Percentiles rank a stretch among this genome's conserved stretches.
Conservation (phyloP, 2,113 vertebrate species). For the Dinomys branickii region DNA sequence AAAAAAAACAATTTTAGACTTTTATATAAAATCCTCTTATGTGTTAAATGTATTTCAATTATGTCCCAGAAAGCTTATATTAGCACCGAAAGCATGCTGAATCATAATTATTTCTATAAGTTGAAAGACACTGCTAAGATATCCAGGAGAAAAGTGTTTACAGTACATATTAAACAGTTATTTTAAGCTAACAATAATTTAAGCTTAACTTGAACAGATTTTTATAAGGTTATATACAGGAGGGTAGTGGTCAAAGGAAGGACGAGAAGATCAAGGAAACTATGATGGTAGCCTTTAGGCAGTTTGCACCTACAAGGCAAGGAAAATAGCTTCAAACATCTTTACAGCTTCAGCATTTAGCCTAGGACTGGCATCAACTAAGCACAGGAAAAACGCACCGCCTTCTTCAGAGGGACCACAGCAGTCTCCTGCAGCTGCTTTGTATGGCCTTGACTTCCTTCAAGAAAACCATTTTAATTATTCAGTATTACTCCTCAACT, state of each 20-base stretch:
- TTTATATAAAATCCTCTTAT: constrained; percentile 48
- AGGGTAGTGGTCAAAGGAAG: constrained; percentile 18
- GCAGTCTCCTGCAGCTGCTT: fast-evolving
- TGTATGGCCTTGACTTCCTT: not conserved
- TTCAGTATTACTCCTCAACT: not conserved
- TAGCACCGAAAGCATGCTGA: constrained; percentile 34
- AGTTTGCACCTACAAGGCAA: constrained; percentile 29
- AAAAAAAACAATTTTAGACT: constrained; percentile 21
- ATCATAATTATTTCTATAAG: constrained; percentile 44
- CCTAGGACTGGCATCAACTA: not conserved
- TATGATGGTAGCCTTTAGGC: constrained; percentile 13
- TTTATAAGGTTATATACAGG: constrained; percentile 19
- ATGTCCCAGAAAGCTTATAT: not conserved
- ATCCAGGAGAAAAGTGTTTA: not conserved
- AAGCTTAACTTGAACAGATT: constrained; percentile 37
- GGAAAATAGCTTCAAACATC: constrained; percentile 35
- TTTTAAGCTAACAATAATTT: constrained; percentile 43
- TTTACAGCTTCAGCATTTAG: constrained; percentile 40
- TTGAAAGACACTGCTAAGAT: constrained; percentile 2
- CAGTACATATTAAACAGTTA: not conserved
- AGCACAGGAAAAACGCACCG: constrained; percentile 12
- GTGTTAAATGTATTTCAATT: constrained; percentile 52
- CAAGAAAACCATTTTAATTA: not conserved
- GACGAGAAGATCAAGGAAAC: constrained; percentile 42
- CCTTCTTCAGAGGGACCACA: constrained; percentile 58